phyloP scores from a whole-genome alignment of 2,888 invertebrate genomes.

The Nemurella pictetii region DNA sequence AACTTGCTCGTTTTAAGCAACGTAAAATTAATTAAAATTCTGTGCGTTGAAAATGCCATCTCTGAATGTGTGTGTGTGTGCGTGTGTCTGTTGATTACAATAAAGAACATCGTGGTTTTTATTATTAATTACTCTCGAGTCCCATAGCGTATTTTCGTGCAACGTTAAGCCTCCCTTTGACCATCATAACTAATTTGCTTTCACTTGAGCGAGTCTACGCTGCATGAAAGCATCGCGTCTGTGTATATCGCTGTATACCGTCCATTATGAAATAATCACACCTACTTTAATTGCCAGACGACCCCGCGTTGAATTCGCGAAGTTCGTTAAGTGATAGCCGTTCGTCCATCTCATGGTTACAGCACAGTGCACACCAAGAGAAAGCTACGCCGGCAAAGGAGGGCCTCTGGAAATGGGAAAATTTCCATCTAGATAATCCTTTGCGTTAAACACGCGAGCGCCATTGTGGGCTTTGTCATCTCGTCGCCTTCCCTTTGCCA shows the following conservation, averaged over 20 bases:
- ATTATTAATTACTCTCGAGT: neutral
- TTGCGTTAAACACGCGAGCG: neutral
- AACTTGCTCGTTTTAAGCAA: neutral
- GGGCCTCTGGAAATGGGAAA: neutral
- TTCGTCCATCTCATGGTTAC: too few relatives aligned
- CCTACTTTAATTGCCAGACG: neutral
- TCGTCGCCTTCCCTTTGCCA: neutral
- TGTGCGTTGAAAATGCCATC: neutral
- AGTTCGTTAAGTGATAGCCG: neutral
- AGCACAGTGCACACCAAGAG: too few relatives aligned
- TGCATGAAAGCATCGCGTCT: neutral
- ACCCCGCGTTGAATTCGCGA: neutral
- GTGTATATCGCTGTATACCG: neutral
- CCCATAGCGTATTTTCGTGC: neutral
- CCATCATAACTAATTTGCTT: neutral
- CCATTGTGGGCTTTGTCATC: neutral
- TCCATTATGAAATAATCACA: neutral
- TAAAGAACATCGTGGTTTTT: neutral
- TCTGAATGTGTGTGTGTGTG: neutral
- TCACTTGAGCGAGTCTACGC: neutral
- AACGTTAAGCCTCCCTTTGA: neutral
- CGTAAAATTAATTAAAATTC: neutral
- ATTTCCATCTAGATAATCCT: neutral
- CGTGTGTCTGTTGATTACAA: neutral
- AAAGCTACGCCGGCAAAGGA: neutral